Base-by-base conservation (phyloP, 2,888 invertebrate species). In the Hemithea aestivaria region DNA sequence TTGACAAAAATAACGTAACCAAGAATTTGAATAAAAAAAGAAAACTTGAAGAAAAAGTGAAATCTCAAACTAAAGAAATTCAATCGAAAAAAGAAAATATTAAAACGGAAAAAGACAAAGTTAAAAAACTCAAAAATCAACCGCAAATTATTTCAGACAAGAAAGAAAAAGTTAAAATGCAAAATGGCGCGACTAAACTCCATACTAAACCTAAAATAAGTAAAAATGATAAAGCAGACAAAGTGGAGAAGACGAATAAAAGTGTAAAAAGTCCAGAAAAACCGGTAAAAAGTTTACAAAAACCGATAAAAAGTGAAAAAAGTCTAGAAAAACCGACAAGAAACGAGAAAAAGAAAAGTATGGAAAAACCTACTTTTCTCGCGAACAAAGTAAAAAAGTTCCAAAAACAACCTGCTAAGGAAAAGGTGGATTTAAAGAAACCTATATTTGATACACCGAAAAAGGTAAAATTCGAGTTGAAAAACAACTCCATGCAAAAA, bases 391-490 rank as follows among this genome's bases (percentile, higher is more conserved):
- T 73, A 0, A 82, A 72, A 42, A 68, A 73, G 7, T 73, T 65
- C 7, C 69, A 73, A 22, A 81, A 74, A 35, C 63, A 59, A 10
- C 52, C 54, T 1, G 6, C 6, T 8, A 53, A 38, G 2, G 41
- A 57, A 7, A 58, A 48, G 21, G 43, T 31, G 0, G 47, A 56
- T 7, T 61, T 60, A 1, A 53, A 40, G 1, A 22, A 27, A 9
- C 12, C 9, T 7, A 0, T 34, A 7, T 46, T 56, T n/a, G 62
- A 68, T 8, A 62, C 78, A 0, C 79, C 83, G 10, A 94, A 94
- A 57, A 91, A 90, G 44, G 95, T 96, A 0, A 92, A 92, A 66
- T 94, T 95, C 50, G 89, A 90, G 8, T 78, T 93, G 0, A 91
- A 91, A 50, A 88, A 90, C 45, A 95, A 94, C 61, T 89, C 88